These are phyloP conservation scores for Drosophila grimshawi DNA, from an alignment of 1,140 invertebrate species.

Conservation along the genomic window DNA sequence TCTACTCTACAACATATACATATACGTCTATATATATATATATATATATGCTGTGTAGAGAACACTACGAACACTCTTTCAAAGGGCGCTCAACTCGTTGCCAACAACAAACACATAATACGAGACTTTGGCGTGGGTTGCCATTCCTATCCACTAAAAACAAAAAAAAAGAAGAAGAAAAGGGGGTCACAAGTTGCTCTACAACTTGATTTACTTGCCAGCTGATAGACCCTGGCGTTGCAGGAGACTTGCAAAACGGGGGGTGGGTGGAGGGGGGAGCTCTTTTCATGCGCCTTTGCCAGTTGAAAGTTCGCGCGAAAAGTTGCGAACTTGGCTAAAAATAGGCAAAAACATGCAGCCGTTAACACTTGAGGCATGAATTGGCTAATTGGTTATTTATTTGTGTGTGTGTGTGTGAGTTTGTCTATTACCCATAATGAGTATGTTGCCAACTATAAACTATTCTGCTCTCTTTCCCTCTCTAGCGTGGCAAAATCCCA, in stretches of 20 bases:
- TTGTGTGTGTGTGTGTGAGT: conserved; percentile 3
- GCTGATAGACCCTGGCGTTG: conserved; percentile 3
- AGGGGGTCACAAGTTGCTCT: conserved; percentile 71
- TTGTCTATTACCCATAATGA: conserved; percentile 50
- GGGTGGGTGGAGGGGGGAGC: not conserved
- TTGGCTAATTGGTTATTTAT: conserved; percentile 77
- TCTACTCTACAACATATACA: not conserved
- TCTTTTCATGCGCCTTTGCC: conserved; percentile 37
- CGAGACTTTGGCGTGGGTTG: conserved; percentile 15
- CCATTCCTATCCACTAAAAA: not conserved
- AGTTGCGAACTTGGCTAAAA: conserved; percentile 81
- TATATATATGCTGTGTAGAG: not conserved
- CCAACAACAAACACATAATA: conserved; percentile 79
- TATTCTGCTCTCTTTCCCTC: conserved; percentile 83
- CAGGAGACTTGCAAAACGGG: not conserved
- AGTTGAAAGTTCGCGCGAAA: conserved; percentile 75
- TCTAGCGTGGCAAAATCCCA: conserved; percentile 95
- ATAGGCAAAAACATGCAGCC: conserved; percentile 70
- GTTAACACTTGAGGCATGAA: conserved; percentile 80
- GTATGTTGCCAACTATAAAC: conserved; percentile 37
- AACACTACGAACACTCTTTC: not conserved
- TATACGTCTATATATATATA: not conserved
- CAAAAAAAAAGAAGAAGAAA: conserved; percentile 66
- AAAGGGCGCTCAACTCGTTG: conserved; percentile 76
- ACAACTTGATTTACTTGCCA: conserved; percentile 53